Evolutionary conservation across 2,797 vertebrate species (phyloP).

Genomic region (Peromyscus nudipes): DNA sequence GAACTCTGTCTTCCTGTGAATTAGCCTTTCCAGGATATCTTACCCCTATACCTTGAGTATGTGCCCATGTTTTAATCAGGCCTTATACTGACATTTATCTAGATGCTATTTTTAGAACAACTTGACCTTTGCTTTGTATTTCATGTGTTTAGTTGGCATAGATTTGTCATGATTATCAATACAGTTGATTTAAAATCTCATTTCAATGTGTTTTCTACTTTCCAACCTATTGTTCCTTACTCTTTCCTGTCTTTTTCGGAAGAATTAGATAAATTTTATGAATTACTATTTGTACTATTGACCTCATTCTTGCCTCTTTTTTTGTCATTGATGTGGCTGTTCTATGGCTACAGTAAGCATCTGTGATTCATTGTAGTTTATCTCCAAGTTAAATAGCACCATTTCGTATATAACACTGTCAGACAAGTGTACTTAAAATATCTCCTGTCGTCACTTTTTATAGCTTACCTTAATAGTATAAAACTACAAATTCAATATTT

Average conservation of each 20-base stretch:
- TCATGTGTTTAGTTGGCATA: neutral
- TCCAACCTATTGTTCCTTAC: neutral
- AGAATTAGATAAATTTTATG: neutral
- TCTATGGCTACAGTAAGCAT: neutral
- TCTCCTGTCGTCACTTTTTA: neutral
- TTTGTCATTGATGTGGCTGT: neutral
- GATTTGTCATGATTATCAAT: neutral
- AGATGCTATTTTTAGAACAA: neutral
- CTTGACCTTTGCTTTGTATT: neutral
- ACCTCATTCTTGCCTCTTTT: neutral
- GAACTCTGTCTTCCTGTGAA: neutral
- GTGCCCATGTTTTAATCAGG: neutral
- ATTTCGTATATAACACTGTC: neutral
- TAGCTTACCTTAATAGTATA: neutral
- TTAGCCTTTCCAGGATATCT: neutral
- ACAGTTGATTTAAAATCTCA: neutral
- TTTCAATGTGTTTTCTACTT: neutral
- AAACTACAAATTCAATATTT: neutral
- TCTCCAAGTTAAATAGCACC: neutral
- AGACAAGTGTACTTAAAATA: neutral
- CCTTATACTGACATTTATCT: neutral
- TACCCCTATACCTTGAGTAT: neutral
- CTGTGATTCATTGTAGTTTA: neutral
- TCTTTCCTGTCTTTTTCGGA: neutral
- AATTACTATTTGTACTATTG: neutral